These are phyloP conservation scores for Metallyticus violacea DNA, from an alignment of 2,888 invertebrate genomes.

Conservation along the genomic window DNA sequence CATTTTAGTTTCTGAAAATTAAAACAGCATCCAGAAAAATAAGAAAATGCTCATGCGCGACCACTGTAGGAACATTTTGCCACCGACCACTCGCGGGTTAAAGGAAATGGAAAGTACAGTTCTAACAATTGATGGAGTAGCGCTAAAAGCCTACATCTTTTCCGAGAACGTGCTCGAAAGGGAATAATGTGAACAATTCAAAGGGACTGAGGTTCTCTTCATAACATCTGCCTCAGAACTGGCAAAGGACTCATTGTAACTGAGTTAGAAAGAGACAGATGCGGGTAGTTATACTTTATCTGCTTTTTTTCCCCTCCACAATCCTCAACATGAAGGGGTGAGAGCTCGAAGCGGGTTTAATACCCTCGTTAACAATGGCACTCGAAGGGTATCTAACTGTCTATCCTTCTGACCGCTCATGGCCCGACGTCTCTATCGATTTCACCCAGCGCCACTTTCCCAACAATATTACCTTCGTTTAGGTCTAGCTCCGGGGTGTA, in stretches of 20 bases:
- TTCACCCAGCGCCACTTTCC: neutral
- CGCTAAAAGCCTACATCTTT: neutral
- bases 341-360: neutral
- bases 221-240: too few species aligned
- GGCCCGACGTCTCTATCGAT: neutral
- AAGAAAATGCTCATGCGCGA: too few species aligned
- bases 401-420: neutral
- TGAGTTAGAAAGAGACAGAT: too few species aligned
- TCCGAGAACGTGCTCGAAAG: neutral
- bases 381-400: neutral
- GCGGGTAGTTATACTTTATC: neutral
- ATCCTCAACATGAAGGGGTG: neutral
- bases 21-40: too few species aligned
- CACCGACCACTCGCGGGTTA: too few species aligned
- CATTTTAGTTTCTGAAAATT: too few species aligned
- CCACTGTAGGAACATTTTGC: too few species aligned
- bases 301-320: neutral
- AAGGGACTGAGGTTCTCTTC: too few species aligned
- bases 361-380: constrained; percentile 4
- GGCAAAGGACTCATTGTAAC: neutral
- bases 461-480: neutral
- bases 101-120: too few species aligned
- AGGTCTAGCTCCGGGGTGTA: neutral
- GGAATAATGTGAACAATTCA: neutral
- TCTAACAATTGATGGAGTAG: too few species aligned